These are phyloP conservation scores for Mythimna ferrago DNA, from an alignment of 2,888 invertebrate species.

Conservation along the genomic window DNA sequence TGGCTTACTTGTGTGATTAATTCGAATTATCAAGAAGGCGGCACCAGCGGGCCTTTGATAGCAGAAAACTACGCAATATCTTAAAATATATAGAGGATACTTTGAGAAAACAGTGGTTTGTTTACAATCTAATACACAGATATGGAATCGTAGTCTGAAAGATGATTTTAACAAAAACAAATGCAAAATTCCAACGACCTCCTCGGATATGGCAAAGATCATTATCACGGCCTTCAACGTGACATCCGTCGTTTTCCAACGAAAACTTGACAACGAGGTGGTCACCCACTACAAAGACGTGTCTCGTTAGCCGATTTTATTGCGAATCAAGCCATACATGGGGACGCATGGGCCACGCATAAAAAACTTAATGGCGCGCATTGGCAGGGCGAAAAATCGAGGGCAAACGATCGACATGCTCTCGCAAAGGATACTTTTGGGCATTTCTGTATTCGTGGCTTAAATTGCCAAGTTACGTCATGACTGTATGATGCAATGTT, in stretches of 20 bases:
- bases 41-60: conserved; percentile 34
- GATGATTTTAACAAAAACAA: conserved; percentile 68
- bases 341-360: conserved; percentile 69
- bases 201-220: conserved; percentile 74
- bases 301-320: conserved; percentile 80
- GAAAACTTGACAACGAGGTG: conserved; percentile 76
- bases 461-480: conserved; percentile 53
- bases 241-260: conserved; percentile 79
- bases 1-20: conserved; percentile 47
- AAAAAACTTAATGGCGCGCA: conserved; percentile 74
- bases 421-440: conserved; percentile 62
- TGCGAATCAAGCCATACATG: conserved; percentile 77
- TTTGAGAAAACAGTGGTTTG: conserved; percentile 31
- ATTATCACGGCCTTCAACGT: conserved; percentile 79
- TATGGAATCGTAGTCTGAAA: conserved; percentile 38
- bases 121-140: conserved; percentile 39
- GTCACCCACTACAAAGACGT: conserved; percentile 84
- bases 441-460: conserved; percentile 42
- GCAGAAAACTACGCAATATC: conserved; percentile 28
- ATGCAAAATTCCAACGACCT: conserved; percentile 66
- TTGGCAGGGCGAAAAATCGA: conserved; percentile 70
- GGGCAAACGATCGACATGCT: conserved; percentile 69
- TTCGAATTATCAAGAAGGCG: conserved; percentile 40
- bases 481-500: conserved; percentile 53
- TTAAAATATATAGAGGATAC: conserved; percentile 12